Evolutionary conservation across 53 echinoderm and acorn worm genomes (phyloP).

Genomic region (Stichopus horrens): DNA sequence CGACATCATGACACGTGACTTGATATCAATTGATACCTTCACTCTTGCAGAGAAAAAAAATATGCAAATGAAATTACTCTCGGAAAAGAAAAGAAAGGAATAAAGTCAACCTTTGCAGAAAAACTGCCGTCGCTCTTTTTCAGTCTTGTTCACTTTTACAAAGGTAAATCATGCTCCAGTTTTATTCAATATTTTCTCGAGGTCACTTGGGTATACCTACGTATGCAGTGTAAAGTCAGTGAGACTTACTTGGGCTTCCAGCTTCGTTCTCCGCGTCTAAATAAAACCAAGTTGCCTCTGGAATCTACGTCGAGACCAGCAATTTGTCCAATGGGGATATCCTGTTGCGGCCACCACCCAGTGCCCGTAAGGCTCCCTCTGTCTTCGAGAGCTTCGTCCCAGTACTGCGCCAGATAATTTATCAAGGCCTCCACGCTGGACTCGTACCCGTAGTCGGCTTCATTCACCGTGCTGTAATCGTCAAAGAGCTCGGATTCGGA

Average conservation of each 20-base stretch:
- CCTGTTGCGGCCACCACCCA: constrained; percentile 77
- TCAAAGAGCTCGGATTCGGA: neutral
- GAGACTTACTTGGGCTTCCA: constrained; percentile 72
- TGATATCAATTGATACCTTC: no score
- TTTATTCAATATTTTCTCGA: no score
- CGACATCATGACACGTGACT: no score
- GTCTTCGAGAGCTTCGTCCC: neutral
- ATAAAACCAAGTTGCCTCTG: constrained; percentile 66
- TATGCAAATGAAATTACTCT: no score
- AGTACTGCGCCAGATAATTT: constrained; percentile 28
- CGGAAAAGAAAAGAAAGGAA: no score
- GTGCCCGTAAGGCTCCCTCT: neutral
- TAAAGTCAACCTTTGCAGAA: no score
- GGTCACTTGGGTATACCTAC: no score
- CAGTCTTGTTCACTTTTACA: no score
- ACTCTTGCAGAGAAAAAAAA: no score
- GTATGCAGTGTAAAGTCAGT: no score
- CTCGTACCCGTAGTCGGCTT: neutral
- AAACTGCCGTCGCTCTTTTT: no score
- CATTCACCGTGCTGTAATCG: neutral
- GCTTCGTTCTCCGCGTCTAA: constrained; percentile 73
- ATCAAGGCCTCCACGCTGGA: constrained; percentile 27
- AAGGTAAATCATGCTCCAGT: no score
- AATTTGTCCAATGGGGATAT: constrained; percentile 77
- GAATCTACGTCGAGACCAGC: constrained; percentile 77